A percentile compares a stretch with the other conserved stretches of the same genome.
Evolutionary conservation across 37 sponge, comb jelly and placozoan species (phyloP).

Genomic region (Beroe forskalii): DNA sequence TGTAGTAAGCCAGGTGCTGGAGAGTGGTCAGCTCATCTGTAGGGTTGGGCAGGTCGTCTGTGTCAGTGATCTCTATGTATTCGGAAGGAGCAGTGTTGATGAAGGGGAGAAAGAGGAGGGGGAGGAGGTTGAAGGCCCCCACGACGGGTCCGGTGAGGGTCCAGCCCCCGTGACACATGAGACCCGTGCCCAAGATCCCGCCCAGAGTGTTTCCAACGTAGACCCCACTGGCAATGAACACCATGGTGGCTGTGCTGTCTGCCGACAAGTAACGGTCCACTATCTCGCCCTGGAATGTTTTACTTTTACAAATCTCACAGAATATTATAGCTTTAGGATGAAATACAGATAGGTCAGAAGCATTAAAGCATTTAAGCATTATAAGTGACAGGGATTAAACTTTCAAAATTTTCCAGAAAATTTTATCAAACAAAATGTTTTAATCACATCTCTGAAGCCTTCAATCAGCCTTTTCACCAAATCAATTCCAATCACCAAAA

Average conservation of each 20-base stretch:
- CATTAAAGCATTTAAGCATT: too few relatives aligned
- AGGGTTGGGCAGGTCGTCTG: not conserved
- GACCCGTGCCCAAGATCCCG: not conserved
- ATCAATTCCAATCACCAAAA: too few relatives aligned
- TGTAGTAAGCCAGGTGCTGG: not conserved
- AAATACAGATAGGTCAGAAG: too few relatives aligned
- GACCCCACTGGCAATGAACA: not conserved
- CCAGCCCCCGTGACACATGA: not conserved
- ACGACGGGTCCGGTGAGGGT: not conserved
- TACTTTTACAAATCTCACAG: too few relatives aligned
- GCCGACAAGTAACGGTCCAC: conserved; percentile 4
- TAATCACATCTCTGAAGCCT: too few relatives aligned
- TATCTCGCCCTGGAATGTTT: conserved; percentile 41
- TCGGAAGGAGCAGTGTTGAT: not conserved
- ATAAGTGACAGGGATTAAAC: too few relatives aligned
- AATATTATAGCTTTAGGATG: too few relatives aligned
- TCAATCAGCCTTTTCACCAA: too few relatives aligned
- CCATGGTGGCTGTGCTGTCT: not conserved
- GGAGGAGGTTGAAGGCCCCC: not conserved
- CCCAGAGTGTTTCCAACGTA: not conserved
- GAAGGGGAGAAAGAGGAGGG: not conserved
- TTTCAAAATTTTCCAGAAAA: too few relatives aligned
- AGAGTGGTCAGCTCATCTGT: not conserved
- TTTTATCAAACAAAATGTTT: too few relatives aligned
- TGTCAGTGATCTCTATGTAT: not conserved